Conservation (phyloP, 2,113 vertebrate species). For the Pao palembangensis region DNA sequence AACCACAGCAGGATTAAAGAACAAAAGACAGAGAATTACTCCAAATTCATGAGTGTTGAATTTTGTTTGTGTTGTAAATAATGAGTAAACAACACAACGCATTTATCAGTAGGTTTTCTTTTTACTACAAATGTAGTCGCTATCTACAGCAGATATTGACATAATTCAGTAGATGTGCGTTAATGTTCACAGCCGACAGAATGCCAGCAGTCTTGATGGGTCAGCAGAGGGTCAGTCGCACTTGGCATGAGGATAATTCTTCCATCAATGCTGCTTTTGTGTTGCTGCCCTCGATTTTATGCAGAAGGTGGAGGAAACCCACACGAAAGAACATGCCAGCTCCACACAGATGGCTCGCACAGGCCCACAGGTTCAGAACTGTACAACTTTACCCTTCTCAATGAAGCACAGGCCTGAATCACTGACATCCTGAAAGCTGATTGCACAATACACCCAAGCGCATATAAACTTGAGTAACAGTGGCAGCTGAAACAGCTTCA, state of each 20-base stretch:
- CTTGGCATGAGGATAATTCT: conserved; percentile 35
- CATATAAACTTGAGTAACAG: too few relatives aligned
- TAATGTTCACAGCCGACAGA: conserved; percentile 33
- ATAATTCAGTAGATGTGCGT: conserved; percentile 11
- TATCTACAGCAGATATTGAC: neutral
- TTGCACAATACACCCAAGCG: too few relatives aligned
- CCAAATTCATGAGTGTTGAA: too few relatives aligned
- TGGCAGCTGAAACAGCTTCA: too few relatives aligned
- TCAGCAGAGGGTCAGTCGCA: conserved; percentile 31
- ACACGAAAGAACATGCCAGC: neutral
- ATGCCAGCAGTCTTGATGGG: conserved; percentile 31
- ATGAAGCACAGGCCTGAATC: neutral
- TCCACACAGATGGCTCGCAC: neutral
- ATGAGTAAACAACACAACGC: too few relatives aligned
- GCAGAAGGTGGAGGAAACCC: conserved; percentile 29
- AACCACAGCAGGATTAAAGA: too few relatives aligned
- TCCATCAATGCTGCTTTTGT: conserved; percentile 70
- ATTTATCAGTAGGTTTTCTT: too few relatives aligned
- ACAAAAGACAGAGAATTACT: too few relatives aligned
- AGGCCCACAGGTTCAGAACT: neutral
- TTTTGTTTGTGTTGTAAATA: too few relatives aligned
- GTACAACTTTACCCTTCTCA: neutral
- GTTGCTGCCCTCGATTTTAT: conserved; percentile 29
- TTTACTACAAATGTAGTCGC: neutral
- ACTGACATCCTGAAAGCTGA: too few relatives aligned